These are phyloP conservation scores for Vanessa atalanta DNA, from an alignment of 1,140 invertebrate genomes.

Conservation along the genomic window DNA sequence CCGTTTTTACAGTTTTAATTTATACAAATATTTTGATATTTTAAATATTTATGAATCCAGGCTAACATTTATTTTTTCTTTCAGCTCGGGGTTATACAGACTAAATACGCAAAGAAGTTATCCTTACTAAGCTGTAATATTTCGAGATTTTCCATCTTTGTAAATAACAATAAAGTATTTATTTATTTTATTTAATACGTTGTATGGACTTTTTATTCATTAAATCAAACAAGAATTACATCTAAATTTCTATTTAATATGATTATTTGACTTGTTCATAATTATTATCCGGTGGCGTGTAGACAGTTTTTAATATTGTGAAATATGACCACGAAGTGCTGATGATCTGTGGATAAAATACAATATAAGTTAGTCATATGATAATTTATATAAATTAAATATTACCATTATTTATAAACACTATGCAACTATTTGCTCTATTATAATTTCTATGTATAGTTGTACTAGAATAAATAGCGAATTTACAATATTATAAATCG, in stretches of 20 bases:
- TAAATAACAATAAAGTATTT: no score
- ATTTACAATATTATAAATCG: no score
- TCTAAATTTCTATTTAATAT: not conserved
- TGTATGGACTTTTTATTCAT: not conserved
- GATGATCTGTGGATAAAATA: slow-evolving; percentile 41
- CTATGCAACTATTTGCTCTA: not conserved
- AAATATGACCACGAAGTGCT: slow-evolving; percentile 48
- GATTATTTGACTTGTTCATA: not conserved
- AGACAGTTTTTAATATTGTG: slow-evolving; percentile 46
- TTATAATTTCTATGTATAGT: no score
- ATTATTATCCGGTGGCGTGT: slow-evolving; percentile 31
- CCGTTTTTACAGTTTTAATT: not conserved
- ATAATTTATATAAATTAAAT: not conserved
- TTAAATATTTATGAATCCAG: not conserved
- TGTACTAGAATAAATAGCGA: no score
- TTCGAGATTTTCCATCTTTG: no score
- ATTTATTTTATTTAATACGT: not conserved
- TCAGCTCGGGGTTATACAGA: slow-evolving; percentile 46
- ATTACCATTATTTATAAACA: not conserved
- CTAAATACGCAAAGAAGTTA: slow-evolving; percentile 46
- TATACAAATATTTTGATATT: no score
- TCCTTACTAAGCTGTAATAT: slow-evolving; percentile 37
- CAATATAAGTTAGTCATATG: not conserved
- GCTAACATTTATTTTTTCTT: slow-evolving; percentile 31
- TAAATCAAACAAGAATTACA: slow-evolving; percentile 4